phyloP scores from a whole-genome alignment of 2,113 vertebrate genomes.

The Oreotrochilus melanogaster region DNA sequence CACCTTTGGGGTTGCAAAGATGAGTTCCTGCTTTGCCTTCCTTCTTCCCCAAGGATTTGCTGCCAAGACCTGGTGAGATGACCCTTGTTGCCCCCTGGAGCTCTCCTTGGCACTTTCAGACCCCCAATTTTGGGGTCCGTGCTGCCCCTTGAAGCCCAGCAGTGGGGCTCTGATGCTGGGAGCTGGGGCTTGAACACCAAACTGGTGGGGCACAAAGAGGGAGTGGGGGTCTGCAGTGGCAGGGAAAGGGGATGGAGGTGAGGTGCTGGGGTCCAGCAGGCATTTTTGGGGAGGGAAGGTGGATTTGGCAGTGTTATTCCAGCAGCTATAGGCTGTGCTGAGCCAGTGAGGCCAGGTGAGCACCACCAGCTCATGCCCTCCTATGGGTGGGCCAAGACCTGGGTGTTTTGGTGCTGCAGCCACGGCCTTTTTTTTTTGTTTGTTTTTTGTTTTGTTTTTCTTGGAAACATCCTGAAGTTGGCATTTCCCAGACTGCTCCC shows the following conservation, averaged over 20 bases:
- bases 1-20: neutral
- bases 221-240: rapidly evolving
- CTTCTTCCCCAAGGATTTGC: neutral
- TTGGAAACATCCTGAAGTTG: neutral
- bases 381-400: neutral
- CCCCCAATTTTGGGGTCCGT: neutral
- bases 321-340: neutral
- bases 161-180: rapidly evolving
- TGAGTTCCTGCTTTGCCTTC: neutral
- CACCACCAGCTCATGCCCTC: rapidly evolving
- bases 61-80: rapidly evolving
- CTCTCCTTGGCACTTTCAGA: neutral
- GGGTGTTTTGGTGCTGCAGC: rapidly evolving
- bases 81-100: rapidly evolving
- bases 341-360: neutral
- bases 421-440: rapidly evolving
- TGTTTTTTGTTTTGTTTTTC: neutral
- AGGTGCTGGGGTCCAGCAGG: neutral
- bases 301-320: neutral
- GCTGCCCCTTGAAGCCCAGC: neutral
- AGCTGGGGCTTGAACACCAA: neutral
- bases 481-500: rapidly evolving
- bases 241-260: neutral
- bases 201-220: rapidly evolving
- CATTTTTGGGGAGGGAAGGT: neutral